Percentiles rank a stretch among this genome's conserved stretches.
These are phyloP conservation scores for Acanthurus leucopareius DNA, from an alignment of 2,797 vertebrate genomes.

Conservation along the genomic window DNA sequence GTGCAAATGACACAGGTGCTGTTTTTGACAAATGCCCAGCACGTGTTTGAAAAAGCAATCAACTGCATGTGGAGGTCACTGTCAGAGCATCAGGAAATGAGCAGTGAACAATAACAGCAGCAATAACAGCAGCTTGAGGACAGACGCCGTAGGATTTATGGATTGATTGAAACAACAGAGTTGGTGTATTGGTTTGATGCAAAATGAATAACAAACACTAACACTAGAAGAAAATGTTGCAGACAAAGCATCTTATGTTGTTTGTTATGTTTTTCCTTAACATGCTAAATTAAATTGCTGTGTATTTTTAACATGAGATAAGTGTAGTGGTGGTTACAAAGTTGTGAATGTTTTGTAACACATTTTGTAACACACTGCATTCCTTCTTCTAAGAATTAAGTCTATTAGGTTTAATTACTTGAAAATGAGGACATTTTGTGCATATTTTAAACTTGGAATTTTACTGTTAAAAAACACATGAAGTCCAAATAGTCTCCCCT, in stretches of 20 bases:
- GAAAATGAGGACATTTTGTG: neutral
- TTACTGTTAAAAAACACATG: neutral
- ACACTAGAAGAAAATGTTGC: neutral
- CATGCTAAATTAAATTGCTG: neutral
- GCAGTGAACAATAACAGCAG: neutral
- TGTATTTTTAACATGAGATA: neutral
- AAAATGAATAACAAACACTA: neutral
- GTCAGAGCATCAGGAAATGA: neutral
- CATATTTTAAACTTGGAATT: neutral
- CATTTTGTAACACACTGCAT: neutral
- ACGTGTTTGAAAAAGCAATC: neutral
- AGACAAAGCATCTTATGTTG: too few relatives aligned
- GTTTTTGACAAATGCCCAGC: constrained; percentile 6
- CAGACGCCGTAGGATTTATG: neutral
- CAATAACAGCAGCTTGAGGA: neutral
- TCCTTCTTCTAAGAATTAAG: neutral
- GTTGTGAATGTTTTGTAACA: too few relatives aligned
- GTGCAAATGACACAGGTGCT: neutral
- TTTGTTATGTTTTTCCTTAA: neutral
- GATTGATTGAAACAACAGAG: neutral
- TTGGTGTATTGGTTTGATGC: neutral
- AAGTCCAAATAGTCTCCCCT: neutral
- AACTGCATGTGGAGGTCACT: constrained; percentile 9
- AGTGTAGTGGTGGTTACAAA: neutral
- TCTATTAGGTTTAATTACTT: neutral